Base-by-base conservation (phyloP, 2,113 vertebrate species). In the Mystacornis crossleyi region DNA sequence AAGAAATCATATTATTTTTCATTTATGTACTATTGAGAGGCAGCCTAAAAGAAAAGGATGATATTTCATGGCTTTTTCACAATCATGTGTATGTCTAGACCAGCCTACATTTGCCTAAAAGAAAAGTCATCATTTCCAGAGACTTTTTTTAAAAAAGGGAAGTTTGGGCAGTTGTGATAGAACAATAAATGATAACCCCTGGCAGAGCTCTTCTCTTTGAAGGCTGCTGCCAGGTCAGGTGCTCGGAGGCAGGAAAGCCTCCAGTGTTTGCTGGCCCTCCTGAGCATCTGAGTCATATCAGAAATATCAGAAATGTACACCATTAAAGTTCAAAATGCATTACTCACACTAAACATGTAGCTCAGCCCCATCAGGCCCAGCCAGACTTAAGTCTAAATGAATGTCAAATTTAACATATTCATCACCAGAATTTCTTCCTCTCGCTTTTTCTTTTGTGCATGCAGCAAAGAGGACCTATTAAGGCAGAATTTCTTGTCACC, bases 231-330 rank as follows among this genome's bases (percentile, higher is more conserved):
- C 61, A 82, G 26, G 38, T 90, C 79, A 82, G 79, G 60, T 43
- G 60, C 82, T 80, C 66, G 82, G 74, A 94, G 86, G 48, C 91
- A 95, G 61, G 81, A 91, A 89, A 75, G 64, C 55, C 73, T 94
- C 42, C 0, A 0, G 75, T 90, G 55, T 45, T 79, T 67, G 45
- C 74, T 12, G 3, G 40, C 8, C 2, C 83, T 95, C 77, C 91
- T 96, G 57, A 79, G 89, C 57, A 8, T 84, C 84, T 84, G 83
- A 97, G 83, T 96, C 94, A 95, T 96, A 93, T 71, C 91, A 75
- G 55, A 64, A 94, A 95, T 96, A 93, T 71, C 91, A 75, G 55
- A 64, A 94, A 29, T 14, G 69, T 72, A 91, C 61, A 81, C 72
- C 53, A 78, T 51, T 74, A 65, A 95, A 96, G 93, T 92, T 95